phyloP scores from a whole-genome alignment of 2,888 invertebrate species.

The Troides oblongomaculatus region DNA sequence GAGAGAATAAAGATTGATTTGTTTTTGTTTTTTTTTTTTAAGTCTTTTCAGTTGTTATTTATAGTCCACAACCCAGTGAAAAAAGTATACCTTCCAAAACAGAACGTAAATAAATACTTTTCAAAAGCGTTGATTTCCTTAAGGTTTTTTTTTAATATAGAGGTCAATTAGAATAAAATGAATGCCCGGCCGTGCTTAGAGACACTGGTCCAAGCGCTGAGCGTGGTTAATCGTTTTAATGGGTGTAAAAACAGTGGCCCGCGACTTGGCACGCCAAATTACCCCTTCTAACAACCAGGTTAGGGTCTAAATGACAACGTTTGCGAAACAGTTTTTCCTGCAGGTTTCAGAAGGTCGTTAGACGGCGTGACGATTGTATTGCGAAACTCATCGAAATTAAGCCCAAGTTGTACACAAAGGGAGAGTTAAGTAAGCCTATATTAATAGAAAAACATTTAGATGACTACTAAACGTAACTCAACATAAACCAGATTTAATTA shows the following conservation, averaged over 20 bases:
- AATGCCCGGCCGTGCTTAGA: constrained; percentile 42
- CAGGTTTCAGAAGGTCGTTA: constrained; percentile 58
- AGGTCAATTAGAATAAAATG: too few species aligned
- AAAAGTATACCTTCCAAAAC: too few species aligned
- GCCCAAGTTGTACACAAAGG: constrained; percentile 7
- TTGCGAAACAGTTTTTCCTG: constrained; percentile 56
- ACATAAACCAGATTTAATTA: too few species aligned
- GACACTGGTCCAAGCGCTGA: constrained; percentile 48
- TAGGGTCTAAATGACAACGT: constrained; percentile 42
- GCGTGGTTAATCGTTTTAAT: constrained; percentile 66
- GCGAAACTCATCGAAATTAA: constrained; percentile 10
- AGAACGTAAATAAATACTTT: too few species aligned
- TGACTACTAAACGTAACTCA: too few species aligned
- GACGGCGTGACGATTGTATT: constrained; percentile 50
- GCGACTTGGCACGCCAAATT: constrained; percentile 35
- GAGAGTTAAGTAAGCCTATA: constrained; percentile 4
- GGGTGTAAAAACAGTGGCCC: constrained; percentile 51
- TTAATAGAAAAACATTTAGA: too few species aligned
- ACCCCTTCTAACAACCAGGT: constrained; percentile 33
- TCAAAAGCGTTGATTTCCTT: too few species aligned
- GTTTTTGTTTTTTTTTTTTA: too few species aligned
- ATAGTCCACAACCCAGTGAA: too few species aligned
- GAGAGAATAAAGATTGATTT: too few species aligned
- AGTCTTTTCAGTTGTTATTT: too few species aligned
- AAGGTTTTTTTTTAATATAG: too few species aligned